Conservation (phyloP, 1,140 invertebrate genomes). For the Drosophila nikananu region DNA sequence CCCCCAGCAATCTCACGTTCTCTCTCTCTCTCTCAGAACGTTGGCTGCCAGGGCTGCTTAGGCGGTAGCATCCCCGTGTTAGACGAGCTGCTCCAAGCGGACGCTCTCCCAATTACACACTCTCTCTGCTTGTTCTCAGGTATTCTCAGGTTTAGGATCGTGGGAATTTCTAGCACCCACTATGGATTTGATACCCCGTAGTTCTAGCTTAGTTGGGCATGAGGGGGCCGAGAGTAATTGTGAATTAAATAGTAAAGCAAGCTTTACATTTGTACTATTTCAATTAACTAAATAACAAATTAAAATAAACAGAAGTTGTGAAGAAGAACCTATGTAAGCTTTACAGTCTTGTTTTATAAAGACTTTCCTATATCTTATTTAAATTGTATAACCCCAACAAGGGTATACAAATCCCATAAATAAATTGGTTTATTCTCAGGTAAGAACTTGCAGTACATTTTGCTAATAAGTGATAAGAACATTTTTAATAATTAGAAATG, state of each 20-base stretch:
- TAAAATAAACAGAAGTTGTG: not conserved
- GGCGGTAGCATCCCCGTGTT: constrained; percentile 21
- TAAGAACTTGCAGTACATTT: no score
- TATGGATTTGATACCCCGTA: constrained; percentile 1
- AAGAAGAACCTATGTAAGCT: not conserved
- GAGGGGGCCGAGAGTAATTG: not conserved
- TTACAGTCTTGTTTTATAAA: not conserved
- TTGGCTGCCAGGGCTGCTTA: constrained; percentile 41
- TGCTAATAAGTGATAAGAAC: no score
- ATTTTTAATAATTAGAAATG: no score
- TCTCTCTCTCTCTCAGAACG: constrained; percentile 24
- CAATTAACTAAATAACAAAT: no score
- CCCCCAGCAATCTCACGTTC: constrained; percentile 9
- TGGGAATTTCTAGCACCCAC: constrained; percentile 51
- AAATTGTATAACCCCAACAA: no score
- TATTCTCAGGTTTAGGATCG: constrained; percentile 39
- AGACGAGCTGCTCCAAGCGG: constrained; percentile 8
- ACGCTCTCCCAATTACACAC: constrained; percentile 19
- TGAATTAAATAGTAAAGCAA: not conserved
- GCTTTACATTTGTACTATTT: no score
- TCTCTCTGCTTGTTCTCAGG: constrained; percentile 26
- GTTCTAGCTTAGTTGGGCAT: not conserved
- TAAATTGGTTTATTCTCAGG: no score
- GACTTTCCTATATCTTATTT: not conserved
- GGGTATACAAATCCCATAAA: no score